Percentiles rank a stretch among this genome's conserved stretches.
Conservation (phyloP, 2,888 invertebrate genomes). For the Troides oblongomaculatus region DNA sequence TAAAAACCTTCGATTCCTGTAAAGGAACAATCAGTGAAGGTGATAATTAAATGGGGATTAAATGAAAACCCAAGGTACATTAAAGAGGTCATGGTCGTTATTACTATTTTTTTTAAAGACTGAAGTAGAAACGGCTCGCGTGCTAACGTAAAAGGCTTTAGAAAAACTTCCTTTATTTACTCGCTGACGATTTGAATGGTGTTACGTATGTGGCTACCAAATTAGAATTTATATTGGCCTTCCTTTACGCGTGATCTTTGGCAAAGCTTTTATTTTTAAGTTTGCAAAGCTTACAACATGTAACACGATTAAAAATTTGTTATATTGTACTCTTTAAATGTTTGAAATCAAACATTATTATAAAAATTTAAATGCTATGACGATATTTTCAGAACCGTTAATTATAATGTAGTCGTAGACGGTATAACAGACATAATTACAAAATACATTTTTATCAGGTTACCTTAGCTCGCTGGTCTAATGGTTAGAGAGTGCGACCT, state of each 20-base stretch:
- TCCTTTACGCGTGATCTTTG: slow-evolving; percentile 14
- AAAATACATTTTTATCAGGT: too few relatives aligned
- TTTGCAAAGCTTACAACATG: not conserved
- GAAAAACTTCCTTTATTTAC: slow-evolving; percentile 26
- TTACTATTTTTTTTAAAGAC: slow-evolving; percentile 11
- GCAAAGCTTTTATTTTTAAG: slow-evolving; percentile 2
- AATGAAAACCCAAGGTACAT: not conserved
- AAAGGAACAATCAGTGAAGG: not conserved
- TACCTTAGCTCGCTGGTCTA: too few relatives aligned
- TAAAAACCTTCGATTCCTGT: not conserved
- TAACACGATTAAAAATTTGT: not conserved
- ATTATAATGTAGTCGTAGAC: too few relatives aligned
- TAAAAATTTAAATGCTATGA: not conserved
- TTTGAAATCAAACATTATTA: not conserved
- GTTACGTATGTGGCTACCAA: slow-evolving; percentile 20
- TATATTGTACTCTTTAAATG: not conserved
- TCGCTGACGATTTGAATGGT: slow-evolving; percentile 26
- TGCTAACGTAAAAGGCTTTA: slow-evolving; percentile 25
- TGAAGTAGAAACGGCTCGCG: slow-evolving; percentile 22
- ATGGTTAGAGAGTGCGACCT: too few relatives aligned
- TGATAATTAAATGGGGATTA: not conserved
- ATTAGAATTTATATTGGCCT: slow-evolving; percentile 26
- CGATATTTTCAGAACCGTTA: too few relatives aligned
- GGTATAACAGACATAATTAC: too few relatives aligned
- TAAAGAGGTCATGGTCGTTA: slow-evolving; percentile 6